Percentiles rank a stretch among this genome's conserved stretches.
These are phyloP conservation scores for Borostomias antarcticus DNA, from an alignment of 2,797 vertebrate genomes.

Conservation along the genomic window DNA sequence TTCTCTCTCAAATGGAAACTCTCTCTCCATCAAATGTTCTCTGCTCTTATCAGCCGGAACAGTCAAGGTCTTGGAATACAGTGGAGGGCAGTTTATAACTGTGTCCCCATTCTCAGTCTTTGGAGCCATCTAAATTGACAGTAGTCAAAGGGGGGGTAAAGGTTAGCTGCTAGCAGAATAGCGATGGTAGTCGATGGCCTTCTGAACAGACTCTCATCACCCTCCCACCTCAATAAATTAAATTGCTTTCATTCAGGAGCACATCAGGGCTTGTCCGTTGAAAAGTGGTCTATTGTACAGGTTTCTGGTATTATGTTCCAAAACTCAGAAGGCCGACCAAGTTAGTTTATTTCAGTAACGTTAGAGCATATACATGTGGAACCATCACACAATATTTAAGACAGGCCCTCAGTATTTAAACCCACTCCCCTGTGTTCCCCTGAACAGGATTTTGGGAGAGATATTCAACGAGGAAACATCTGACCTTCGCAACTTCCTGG, in stretches of 20 bases:
- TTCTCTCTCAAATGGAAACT: conserved; percentile 25
- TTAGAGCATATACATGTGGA: neutral
- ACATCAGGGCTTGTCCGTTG: conserved; percentile 29
- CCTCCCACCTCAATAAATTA: conserved; percentile 13
- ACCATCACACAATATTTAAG: neutral
- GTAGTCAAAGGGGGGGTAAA: conserved; percentile 51
- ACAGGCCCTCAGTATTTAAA: conserved; percentile 16
- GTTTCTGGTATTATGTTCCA: conserved; percentile 23
- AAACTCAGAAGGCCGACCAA: no score
- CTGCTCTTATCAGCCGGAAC: conserved; percentile 27
- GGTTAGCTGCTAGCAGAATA: conserved; percentile 25
- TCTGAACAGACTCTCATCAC: conserved; percentile 34
- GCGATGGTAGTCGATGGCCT: conserved; percentile 24
- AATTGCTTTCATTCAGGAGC: conserved; percentile 17
- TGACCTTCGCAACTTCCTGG: conserved; percentile 65
- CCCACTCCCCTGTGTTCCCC: conserved; percentile 26
- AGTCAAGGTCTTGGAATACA: conserved; percentile 34
- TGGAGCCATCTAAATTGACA: conserved; percentile 51
- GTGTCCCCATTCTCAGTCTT: conserved; percentile 48
- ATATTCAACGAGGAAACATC: conserved; percentile 53
- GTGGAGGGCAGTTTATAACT: conserved; percentile 49
- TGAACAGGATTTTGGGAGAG: no score
- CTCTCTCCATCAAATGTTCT: conserved; percentile 21
- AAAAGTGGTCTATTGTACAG: conserved; percentile 19
- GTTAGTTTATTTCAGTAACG: conserved; percentile 21